Evolutionary conservation across 2,888 invertebrate species (phyloP).

Genomic region (Aspidapion aeneum): DNA sequence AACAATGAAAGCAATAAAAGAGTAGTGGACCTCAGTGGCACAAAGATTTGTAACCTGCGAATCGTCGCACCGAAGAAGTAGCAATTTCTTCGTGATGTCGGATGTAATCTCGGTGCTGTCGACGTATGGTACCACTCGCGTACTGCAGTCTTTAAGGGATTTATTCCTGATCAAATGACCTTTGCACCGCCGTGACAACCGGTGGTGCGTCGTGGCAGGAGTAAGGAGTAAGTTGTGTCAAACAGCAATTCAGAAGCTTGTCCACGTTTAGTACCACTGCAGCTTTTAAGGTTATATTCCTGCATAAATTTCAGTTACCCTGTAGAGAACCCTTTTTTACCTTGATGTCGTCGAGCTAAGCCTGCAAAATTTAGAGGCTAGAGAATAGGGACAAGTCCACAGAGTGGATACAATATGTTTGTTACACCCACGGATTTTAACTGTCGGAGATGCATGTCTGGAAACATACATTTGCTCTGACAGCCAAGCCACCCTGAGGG

Average conservation of each 20-base stretch:
- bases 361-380: too few species aligned
- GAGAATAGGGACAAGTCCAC: too few species aligned
- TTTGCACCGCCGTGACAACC: background rate
- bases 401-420: too few species aligned
- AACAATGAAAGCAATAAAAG: background rate
- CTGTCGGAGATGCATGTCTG: too few species aligned
- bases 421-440: too few species aligned
- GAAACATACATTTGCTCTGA: too few species aligned
- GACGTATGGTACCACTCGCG: background rate
- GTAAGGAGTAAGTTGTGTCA: background rate
- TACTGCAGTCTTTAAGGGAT: background rate
- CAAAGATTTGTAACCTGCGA: background rate
- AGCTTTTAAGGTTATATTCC: too few species aligned
- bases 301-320: too few species aligned
- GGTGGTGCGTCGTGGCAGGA: background rate
- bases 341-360: too few species aligned
- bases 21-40: background rate
- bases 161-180: background rate
- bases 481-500: too few species aligned
- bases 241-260: background rate
- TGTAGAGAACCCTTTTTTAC: too few species aligned
- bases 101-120: background rate
- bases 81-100: background rate
- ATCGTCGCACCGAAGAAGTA: background rate
- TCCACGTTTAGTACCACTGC: background rate